These are phyloP conservation scores for Uria lomvia DNA, from an alignment of 2,113 vertebrate species.

Conservation along the genomic window DNA sequence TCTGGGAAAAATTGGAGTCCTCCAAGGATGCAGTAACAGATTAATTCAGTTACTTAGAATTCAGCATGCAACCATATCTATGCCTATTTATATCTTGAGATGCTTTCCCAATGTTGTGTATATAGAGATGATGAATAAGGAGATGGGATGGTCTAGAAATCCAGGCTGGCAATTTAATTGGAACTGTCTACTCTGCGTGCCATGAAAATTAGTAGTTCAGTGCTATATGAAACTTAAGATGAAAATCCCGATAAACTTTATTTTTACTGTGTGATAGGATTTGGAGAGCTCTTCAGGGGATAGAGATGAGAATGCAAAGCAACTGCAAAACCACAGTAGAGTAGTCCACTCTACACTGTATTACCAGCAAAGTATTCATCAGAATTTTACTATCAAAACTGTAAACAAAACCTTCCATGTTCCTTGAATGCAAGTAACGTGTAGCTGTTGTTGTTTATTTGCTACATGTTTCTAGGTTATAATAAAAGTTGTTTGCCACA, in stretches of 20 bases:
- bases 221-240: neutral
- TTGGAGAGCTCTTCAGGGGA: neutral
- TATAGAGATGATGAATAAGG: conserved; percentile 21
- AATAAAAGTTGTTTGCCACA: neutral
- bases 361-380: neutral
- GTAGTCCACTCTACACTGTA: neutral
- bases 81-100: conserved; percentile 36
- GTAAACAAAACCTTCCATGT: neutral
- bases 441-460: neutral
- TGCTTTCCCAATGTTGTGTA: conserved; percentile 2
- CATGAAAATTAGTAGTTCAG: neutral
- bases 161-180: conserved; percentile 15
- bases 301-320: neutral
- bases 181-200: neutral
- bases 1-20: neutral
- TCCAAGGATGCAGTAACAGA: conserved; percentile 20
- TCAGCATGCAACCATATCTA: neutral
- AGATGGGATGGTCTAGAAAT: conserved; percentile 10
- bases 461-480: neutral
- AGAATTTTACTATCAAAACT: neutral
- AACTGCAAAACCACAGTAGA: neutral
- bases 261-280: neutral
- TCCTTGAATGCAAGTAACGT: neutral
- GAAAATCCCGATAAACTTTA: conserved; percentile 1
- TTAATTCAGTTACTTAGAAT: conserved; percentile 45